Conservation (phyloP, 2,797 vertebrate species). For the Falco columbarius region DNA sequence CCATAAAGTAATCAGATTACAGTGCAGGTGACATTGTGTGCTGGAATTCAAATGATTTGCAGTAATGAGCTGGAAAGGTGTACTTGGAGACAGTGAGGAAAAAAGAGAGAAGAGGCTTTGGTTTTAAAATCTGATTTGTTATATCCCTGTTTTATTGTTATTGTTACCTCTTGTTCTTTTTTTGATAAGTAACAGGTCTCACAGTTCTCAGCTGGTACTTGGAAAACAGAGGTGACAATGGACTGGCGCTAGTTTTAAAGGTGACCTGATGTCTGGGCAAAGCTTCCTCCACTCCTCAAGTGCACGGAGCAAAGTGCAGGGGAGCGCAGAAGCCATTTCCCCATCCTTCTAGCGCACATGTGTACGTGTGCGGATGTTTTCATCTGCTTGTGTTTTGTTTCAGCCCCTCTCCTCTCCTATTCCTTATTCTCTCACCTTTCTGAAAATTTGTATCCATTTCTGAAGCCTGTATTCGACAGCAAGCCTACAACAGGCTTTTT, state of each 20-base stretch:
- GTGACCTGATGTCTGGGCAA: background rate
- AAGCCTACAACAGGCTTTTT: rapidly evolving
- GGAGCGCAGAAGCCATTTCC: background rate
- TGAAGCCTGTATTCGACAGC: background rate
- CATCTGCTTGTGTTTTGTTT: background rate
- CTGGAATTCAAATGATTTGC: constrained; percentile 88
- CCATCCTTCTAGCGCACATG: background rate
- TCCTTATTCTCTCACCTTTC: background rate
- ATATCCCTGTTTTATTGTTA: constrained; percentile 61
- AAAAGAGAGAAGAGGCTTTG: constrained; percentile 76
- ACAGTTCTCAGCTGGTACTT: background rate
- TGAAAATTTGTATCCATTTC: background rate
- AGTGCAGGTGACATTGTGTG: constrained; percentile 94
- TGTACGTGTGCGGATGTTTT: too few relatives aligned
- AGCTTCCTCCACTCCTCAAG: background rate
- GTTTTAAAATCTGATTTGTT: constrained; percentile 78
- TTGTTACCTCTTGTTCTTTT: constrained; percentile 64
- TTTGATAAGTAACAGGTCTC: constrained; percentile 52
- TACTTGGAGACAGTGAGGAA: constrained; percentile 73
- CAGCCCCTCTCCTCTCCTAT: background rate
- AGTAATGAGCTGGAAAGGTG: constrained; percentile 90
- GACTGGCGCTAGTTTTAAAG: background rate
- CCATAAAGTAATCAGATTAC: constrained; percentile 98
- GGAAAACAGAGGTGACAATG: constrained; percentile 5
- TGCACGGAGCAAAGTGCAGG: background rate